Conservation (phyloP, 1,140 invertebrate genomes). For the Drosophila pseudoobscura region DNA sequence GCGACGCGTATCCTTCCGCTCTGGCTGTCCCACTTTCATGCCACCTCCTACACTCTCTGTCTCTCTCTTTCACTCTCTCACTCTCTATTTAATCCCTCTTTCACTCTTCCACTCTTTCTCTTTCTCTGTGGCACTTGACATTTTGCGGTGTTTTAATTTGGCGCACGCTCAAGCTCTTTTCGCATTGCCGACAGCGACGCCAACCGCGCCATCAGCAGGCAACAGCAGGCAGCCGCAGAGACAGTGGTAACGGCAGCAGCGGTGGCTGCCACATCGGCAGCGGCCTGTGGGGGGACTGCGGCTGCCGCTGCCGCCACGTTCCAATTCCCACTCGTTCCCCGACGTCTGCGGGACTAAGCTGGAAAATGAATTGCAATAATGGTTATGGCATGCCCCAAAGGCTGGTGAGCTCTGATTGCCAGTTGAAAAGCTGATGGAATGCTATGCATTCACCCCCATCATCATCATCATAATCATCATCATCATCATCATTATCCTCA, state of each 20-base stretch:
- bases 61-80: neutral
- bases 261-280: neutral
- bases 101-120: neutral
- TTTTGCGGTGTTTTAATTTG: slow-evolving; percentile 80
- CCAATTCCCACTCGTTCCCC: slow-evolving; percentile 3
- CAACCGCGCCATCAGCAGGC: slow-evolving; percentile 1
- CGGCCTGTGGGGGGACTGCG: too few relatives aligned
- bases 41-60: too few relatives aligned
- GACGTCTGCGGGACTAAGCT: slow-evolving; percentile 20
- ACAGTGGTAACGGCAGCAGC: neutral
- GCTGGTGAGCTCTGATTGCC: slow-evolving; percentile 47
- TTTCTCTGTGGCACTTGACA: slow-evolving; percentile 66
- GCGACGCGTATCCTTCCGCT: slow-evolving; percentile 59
- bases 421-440: slow-evolving; percentile 39
- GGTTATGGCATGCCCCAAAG: slow-evolving; percentile 41
- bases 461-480: slow-evolving; percentile 3
- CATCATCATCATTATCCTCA: too few relatives aligned
- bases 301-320: slow-evolving; percentile 7
- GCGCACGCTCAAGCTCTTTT: slow-evolving; percentile 67
- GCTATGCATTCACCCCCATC: slow-evolving; percentile 10
- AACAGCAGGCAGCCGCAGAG: too few relatives aligned
- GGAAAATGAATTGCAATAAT: slow-evolving; percentile 49
- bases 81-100: neutral
- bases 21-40: slow-evolving; percentile 39
- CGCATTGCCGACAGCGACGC: slow-evolving; percentile 48